Evolutionary conservation across 2,113 vertebrate genomes (phyloP).

Genomic region (Sminthopsis crassicaudata): DNA sequence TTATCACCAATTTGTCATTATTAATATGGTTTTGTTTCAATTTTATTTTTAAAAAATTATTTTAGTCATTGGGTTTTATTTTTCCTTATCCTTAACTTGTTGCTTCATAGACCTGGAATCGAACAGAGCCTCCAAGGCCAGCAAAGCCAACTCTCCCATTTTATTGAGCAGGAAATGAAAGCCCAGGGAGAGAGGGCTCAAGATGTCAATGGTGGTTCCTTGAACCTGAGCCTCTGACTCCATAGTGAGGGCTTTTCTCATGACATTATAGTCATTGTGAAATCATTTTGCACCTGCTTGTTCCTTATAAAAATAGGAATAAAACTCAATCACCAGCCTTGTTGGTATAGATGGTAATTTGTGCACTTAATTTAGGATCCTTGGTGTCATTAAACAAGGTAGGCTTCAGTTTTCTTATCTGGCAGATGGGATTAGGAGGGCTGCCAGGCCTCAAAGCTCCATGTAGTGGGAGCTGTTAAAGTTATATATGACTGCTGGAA

Average conservation of each 20-base stretch:
- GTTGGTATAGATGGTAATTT: neutral
- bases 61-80: neutral
- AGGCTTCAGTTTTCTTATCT: neutral
- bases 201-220: neutral
- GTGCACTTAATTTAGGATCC: neutral
- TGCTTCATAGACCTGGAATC: neutral
- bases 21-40: neutral
- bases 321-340: neutral
- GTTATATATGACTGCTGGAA: neutral
- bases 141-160: neutral
- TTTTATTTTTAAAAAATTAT: neutral
- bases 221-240: neutral
- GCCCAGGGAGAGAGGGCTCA: neutral
- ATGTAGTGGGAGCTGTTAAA: rapidly evolving
- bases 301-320: neutral
- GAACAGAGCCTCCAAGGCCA: neutral
- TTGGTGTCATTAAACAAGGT: neutral
- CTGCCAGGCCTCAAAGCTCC: neutral
- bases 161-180: neutral
- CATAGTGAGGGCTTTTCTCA: neutral
- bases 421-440: neutral
- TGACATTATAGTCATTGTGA: neutral
- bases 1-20: neutral
- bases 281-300: neutral
- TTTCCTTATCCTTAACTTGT: neutral